A percentile compares a stretch with the other conserved stretches of the same genome.
Conservation (phyloP, 2,797 vertebrate species). For the Syngnathus acus region DNA sequence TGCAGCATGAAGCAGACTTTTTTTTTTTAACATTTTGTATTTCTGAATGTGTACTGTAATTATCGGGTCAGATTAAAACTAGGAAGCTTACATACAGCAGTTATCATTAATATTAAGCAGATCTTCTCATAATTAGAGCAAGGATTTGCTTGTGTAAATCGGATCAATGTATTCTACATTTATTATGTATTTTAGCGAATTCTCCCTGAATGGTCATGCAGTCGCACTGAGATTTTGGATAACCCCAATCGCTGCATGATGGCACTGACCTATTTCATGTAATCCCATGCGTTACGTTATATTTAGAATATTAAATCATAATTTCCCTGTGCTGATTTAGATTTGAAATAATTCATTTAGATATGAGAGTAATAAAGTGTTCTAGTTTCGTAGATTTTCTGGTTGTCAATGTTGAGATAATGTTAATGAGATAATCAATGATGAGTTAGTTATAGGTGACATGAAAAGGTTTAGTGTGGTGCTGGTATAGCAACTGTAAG, state of each 20-base stretch:
- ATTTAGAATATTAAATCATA: not conserved
- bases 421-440: not conserved
- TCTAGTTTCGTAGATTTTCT: not conserved
- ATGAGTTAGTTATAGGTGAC: not conserved
- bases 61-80: constrained; percentile 19
- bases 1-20: not conserved
- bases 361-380: not conserved
- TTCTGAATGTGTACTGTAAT: constrained; percentile 10
- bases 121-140: constrained; percentile 45
- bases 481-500: constrained; percentile 7
- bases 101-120: constrained; percentile 35
- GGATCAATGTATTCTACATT: constrained; percentile 35
- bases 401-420: too few relatives aligned
- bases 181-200: constrained; percentile 24
- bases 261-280: constrained; percentile 28
- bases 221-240: constrained; percentile 33
- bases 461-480: constrained; percentile 41
- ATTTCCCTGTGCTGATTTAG: not conserved
- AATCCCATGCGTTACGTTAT: constrained; percentile 4
- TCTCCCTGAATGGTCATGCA: constrained; percentile 15
- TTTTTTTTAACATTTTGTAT: not conserved
- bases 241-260: constrained; percentile 27
- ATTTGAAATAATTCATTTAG: not conserved
- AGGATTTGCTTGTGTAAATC: constrained; percentile 38
- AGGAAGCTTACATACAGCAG: constrained; percentile 9